Conservation (phyloP, 2,113 vertebrate genomes). For the Clarias macrocephalus region DNA sequence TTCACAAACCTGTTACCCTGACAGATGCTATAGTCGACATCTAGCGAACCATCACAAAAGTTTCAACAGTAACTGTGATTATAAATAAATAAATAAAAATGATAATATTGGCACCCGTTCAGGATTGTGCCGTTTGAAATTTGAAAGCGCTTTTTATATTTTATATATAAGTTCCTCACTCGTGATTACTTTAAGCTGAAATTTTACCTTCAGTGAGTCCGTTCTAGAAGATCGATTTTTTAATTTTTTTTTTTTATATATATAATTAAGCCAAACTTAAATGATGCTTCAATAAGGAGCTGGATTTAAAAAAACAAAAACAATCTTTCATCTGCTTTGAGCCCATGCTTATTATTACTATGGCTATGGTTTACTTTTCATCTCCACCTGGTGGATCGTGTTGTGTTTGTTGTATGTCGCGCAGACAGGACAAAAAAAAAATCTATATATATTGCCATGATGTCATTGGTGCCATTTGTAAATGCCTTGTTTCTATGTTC, state of each 20-base stretch:
- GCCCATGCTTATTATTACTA: constrained; percentile 4
- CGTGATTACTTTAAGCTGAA: neutral
- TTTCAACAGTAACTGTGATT: neutral
- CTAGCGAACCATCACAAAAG: neutral
- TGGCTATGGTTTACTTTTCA: constrained; percentile 22
- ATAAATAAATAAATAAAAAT: neutral
- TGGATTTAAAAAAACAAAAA: neutral
- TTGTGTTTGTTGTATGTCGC: constrained; percentile 72
- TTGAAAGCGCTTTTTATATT: constrained; percentile 4
- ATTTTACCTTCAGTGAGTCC: neutral
- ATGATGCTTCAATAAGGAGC: constrained; percentile 3
- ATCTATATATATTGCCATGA: constrained; percentile 66
- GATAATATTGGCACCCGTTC: neutral
- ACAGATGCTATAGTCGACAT: neutral
- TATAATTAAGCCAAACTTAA: constrained; percentile 13
- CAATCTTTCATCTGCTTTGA: constrained; percentile 10
- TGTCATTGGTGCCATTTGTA: constrained; percentile 79
- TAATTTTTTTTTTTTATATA: neutral
- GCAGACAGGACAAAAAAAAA: constrained; percentile 78
- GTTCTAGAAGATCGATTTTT: constrained; percentile 1
- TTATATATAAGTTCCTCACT: neutral
- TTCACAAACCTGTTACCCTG: neutral
- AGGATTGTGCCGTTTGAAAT: neutral
- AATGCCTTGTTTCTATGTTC: constrained; percentile 75
- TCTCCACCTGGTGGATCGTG: constrained; percentile 34